phyloP scores from a whole-genome alignment of 2,797 vertebrate species.

The Hafferia zeledoni region DNA sequence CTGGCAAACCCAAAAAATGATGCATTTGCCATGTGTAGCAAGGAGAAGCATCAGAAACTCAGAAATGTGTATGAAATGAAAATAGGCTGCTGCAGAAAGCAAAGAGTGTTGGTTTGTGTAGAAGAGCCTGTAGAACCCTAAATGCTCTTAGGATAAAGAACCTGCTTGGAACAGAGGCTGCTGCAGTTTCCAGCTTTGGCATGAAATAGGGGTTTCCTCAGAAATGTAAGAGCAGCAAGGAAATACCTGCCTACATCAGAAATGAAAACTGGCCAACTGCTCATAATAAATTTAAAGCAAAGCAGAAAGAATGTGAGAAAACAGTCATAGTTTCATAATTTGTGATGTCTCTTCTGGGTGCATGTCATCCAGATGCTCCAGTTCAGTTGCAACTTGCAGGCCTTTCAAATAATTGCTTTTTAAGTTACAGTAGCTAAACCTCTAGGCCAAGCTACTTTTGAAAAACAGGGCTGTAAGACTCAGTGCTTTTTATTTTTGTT shows the following conservation, averaged over 20 bases:
- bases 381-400: neutral
- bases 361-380: neutral
- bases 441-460: neutral
- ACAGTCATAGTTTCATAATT: neutral
- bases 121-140: neutral
- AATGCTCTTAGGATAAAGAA: neutral
- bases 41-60: neutral
- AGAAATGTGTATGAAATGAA: neutral
- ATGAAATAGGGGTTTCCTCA: fast-evolving
- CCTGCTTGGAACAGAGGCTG: neutral
- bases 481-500: conserved; percentile 40
- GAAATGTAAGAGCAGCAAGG: neutral
- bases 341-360: neutral
- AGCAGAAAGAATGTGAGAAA: neutral
- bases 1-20: neutral
- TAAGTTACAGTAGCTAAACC: neutral
- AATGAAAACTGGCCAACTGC: neutral
- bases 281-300: neutral
- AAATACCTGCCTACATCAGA: conserved; percentile 8
- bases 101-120: neutral
- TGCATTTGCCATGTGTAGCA: neutral
- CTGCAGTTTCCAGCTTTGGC: neutral
- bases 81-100: neutral
- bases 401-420: neutral
- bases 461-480: neutral